phyloP scores from a whole-genome alignment of 2,888 invertebrate genomes.

The Dusona sp. region DNA sequence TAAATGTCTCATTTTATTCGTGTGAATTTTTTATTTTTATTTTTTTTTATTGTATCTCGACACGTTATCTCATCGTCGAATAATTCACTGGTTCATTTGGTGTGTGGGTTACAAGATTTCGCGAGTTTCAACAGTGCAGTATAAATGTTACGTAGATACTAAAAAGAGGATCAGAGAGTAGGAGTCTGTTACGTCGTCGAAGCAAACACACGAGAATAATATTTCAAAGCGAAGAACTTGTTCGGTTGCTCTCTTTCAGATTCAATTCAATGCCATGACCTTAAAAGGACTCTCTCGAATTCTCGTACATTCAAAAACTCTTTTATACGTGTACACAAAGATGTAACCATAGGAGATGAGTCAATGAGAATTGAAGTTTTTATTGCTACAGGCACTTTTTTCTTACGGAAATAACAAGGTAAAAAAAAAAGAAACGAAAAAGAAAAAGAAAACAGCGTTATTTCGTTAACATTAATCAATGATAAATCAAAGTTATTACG shows the following conservation, averaged over 20 bases:
- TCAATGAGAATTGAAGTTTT: slow-evolving; percentile 45
- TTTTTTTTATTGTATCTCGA: too few relatives aligned
- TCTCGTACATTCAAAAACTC: slow-evolving; percentile 42
- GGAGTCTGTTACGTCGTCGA: slow-evolving; percentile 52
- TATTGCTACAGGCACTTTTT: neutral
- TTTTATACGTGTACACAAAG: neutral
- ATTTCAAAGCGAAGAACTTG: slow-evolving; percentile 65
- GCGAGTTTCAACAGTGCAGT: slow-evolving; percentile 54
- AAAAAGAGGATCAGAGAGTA: slow-evolving; percentile 29
- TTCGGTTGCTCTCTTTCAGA: slow-evolving; percentile 62
- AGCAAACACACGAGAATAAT: slow-evolving; percentile 54
- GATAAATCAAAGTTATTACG: neutral
- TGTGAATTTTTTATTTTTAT: neutral
- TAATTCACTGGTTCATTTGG: neutral
- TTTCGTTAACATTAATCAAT: neutral
- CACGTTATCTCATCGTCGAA: slow-evolving; percentile 17
- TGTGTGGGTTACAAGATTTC: slow-evolving; percentile 49
- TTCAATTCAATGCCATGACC: slow-evolving; percentile 67
- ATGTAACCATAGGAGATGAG: slow-evolving; percentile 40
- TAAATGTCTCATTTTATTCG: neutral
- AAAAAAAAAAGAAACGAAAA: too few relatives aligned
- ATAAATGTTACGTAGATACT: slow-evolving; percentile 5
- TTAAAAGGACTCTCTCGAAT: slow-evolving; percentile 65
- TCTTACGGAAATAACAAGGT: neutral
- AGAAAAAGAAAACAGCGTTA: neutral